A percentile compares a stretch with the other conserved stretches of the same genome.
phyloP scores from a whole-genome alignment of 2,888 invertebrate species.

The Chirona hameri region DNA sequence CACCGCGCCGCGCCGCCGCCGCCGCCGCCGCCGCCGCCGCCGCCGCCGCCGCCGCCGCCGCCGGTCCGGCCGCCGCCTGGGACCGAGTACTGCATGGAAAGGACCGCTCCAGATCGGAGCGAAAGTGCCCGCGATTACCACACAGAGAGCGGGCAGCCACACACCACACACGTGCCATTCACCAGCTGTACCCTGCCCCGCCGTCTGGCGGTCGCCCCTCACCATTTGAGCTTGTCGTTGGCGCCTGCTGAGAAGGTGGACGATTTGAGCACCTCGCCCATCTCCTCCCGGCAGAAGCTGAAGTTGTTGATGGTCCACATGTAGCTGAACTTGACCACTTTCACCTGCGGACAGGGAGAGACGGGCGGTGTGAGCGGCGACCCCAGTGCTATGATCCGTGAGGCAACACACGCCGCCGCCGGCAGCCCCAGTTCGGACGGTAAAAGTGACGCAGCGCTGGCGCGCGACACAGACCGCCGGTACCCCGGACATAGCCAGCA shows the following conservation, averaged over 20 bases:
- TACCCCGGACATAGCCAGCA: too few relatives aligned
- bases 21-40: too few relatives aligned
- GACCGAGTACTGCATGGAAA: too few relatives aligned
- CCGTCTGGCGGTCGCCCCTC: conserved; percentile 42
- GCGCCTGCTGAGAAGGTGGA: conserved; percentile 99
- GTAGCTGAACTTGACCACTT: conserved; percentile 99
- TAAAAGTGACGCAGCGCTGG: not conserved
- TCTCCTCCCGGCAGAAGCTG: conserved; percentile 99
- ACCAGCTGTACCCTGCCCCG: too few relatives aligned
- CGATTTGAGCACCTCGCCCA: conserved; percentile 99
- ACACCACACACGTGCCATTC: too few relatives aligned
- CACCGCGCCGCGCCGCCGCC: too few relatives aligned
- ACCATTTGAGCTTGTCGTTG: conserved; percentile 99
- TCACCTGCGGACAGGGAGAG: conserved; percentile 66
- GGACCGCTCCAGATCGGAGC: too few relatives aligned
- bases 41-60: too few relatives aligned
- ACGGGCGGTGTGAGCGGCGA: not conserved
- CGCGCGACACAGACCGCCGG: not conserved
- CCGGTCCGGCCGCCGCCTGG: too few relatives aligned
- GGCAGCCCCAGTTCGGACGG: not conserved
- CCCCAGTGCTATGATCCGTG: not conserved
- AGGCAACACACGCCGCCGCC: not conserved
- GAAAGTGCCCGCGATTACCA: too few relatives aligned
- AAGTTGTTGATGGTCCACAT: conserved; percentile 99
- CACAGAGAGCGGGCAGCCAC: too few relatives aligned